A percentile compares a stretch with the other conserved stretches of the same genome.
phyloP scores from a whole-genome alignment of 1,140 invertebrate genomes.

The Holotrichia oblita region DNA sequence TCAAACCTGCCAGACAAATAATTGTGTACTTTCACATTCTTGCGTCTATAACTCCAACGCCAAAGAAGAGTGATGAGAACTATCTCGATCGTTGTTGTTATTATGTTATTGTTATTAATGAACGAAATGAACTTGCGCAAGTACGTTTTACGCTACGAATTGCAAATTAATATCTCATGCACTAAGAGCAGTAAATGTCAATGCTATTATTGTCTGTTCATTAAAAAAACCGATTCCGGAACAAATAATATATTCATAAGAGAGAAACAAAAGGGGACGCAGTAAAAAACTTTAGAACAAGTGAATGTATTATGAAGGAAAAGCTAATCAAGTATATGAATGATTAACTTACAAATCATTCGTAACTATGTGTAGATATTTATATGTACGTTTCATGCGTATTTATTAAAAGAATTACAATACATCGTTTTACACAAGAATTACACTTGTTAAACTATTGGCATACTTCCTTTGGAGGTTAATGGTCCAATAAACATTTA shows the following conservation, averaged over 20 bases:
- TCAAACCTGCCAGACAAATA: background rate
- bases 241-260: background rate
- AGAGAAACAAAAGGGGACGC: background rate
- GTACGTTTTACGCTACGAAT: background rate
- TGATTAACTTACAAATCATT: background rate
- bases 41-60: background rate
- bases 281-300: conserved; percentile 5
- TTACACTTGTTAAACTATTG: background rate
- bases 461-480: conserved; percentile 7
- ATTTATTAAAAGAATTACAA: background rate
- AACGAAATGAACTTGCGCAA: conserved; percentile 21
- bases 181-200: conserved; percentile 21
- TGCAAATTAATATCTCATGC: background rate
- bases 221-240: background rate
- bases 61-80: background rate
- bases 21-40: background rate
- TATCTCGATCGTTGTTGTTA: conserved; percentile 7
- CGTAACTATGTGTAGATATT: too few species aligned
- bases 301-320: conserved; percentile 25
- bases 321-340: background rate
- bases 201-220: conserved; percentile 10
- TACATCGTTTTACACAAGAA: background rate
- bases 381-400: background rate
- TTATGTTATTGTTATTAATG: conserved; percentile 9
- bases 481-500: background rate